Evolutionary conservation across 1,140 invertebrate species (phyloP), one percentile per base, ranked within the genome.

Genomic region (Brachionus calyciflorus): DNA sequence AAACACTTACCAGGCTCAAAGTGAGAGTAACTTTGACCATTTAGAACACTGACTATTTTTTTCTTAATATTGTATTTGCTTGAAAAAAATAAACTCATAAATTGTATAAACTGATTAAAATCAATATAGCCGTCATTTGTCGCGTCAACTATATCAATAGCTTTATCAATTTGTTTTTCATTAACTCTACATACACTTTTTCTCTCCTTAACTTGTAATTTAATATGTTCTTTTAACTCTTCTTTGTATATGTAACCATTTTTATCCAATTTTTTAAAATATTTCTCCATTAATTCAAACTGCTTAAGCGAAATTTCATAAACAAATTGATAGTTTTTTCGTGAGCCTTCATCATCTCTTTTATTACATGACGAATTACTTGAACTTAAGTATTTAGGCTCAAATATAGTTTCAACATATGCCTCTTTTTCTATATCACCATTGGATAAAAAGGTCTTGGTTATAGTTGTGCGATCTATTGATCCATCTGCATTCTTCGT

Each of bases 101-200:
- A 65, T 65, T 65, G 37, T 41, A 65, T 65, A 41, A 65, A 65
- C n/a, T 65, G 60, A 26, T 65, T 65, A 28, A 65, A 65, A 65
- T 65, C 60, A 14, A 65, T 14, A 6, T 14, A 26, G 44, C 10
- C 19, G 44, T 65, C 60, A 44, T 24, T 41, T n/a, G 17, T 24
- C 41, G 19, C 12, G 14, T 65, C 60, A 24, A 65, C 19, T 1
- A 37, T 26, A 65, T 65, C 40, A 65, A 65, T 14, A 24, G 60
- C 60, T 44, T 12, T 17, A 24, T 37, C 30, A 9, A 65, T 7
- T 44, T 65, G 60, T 26, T 46, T 44, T 26, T 65, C 60, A 65
- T 21, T 65, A 2, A 12, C 60, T 44, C 17, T 24, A 26, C 33
- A 65, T 6, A 65, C 40, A 21, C 21, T 44, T 65, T 44, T 65